Conservation (phyloP, 2,113 vertebrate species). For the Tringa solitaria region DNA sequence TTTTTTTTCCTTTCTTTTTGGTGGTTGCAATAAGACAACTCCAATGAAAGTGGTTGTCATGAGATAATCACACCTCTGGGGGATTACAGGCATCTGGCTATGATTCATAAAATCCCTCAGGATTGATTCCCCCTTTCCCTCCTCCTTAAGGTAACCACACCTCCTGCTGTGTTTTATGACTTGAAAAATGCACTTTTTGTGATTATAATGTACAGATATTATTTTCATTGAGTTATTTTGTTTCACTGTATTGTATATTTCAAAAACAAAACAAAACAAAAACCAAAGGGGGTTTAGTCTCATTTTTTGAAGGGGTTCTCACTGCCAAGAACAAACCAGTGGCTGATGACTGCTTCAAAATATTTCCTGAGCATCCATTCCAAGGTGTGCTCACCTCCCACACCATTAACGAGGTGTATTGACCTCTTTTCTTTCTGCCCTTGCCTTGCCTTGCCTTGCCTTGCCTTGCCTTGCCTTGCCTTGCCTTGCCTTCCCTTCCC, state of each 20-base stretch:
- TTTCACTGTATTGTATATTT: neutral
- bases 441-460: neutral
- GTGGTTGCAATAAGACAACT: constrained; percentile 15
- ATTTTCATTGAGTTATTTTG: constrained; percentile 17
- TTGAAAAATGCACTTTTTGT: constrained; percentile 23
- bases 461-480: neutral
- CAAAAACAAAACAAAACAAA: neutral
- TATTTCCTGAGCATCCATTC: neutral
- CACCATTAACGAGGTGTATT: neutral
- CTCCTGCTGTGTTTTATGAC: constrained; percentile 10
- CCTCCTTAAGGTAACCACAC: constrained; percentile 17
- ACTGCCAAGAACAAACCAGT: neutral
- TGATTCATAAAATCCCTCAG: constrained; percentile 49
- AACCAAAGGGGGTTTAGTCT: neutral
- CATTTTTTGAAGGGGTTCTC: neutral
- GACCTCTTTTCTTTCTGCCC: neutral
- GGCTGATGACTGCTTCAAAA: neutral
- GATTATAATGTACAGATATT: neutral
- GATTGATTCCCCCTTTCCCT: constrained; percentile 7
- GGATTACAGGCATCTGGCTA: constrained; percentile 51
- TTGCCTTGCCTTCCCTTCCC: neutral
- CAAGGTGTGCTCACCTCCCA: neutral
- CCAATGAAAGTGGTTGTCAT: constrained; percentile 1
- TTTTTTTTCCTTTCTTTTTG: neutral
- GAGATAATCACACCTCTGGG: constrained; percentile 63